A percentile compares a stretch with the other conserved stretches of the same genome.
phyloP scores from a whole-genome alignment of 2,888 invertebrate genomes.

The Spodoptera picta region DNA sequence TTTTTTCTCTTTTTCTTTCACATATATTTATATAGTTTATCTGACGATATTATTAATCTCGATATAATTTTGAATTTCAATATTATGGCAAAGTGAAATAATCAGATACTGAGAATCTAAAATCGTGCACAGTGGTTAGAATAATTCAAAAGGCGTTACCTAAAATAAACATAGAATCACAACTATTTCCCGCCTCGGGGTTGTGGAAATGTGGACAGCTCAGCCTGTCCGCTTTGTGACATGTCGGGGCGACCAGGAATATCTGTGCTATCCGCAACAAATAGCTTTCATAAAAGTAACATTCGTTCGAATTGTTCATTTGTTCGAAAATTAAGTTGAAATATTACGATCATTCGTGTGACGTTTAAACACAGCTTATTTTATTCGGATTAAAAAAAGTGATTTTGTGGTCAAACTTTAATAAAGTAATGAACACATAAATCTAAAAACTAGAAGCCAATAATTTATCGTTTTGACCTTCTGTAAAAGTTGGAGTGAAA shows the following conservation, averaged over 20 bases:
- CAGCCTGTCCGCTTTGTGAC: slow-evolving; percentile 72
- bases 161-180: slow-evolving; percentile 78
- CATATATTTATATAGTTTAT: too few species aligned
- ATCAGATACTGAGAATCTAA: slow-evolving; percentile 28
- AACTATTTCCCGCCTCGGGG: slow-evolving; percentile 72
- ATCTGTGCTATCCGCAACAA: slow-evolving; percentile 65
- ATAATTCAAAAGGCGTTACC: slow-evolving; percentile 72
- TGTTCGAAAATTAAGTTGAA: slow-evolving; percentile 48
- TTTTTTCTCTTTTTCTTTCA: too few species aligned
- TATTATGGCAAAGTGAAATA: slow-evolving; percentile 1
- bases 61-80: background rate
- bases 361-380: slow-evolving; percentile 37
- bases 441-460: slow-evolving; percentile 17
- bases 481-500: slow-evolving; percentile 11
- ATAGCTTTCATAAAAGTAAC: slow-evolving; percentile 62
- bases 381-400: slow-evolving; percentile 17
- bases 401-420: slow-evolving; percentile 26
- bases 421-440: slow-evolving; percentile 34
- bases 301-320: slow-evolving; percentile 44
- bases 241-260: slow-evolving; percentile 70
- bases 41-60: too few species aligned
- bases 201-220: slow-evolving; percentile 73
- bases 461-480: slow-evolving; percentile 30
- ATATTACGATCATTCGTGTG: slow-evolving; percentile 39
- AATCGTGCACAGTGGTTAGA: slow-evolving; percentile 56